Evolutionary conservation across 2,888 invertebrate species (phyloP), one percentile per base, ranked within the genome.

Genomic region (Lasioglossum calceatum): DNA sequence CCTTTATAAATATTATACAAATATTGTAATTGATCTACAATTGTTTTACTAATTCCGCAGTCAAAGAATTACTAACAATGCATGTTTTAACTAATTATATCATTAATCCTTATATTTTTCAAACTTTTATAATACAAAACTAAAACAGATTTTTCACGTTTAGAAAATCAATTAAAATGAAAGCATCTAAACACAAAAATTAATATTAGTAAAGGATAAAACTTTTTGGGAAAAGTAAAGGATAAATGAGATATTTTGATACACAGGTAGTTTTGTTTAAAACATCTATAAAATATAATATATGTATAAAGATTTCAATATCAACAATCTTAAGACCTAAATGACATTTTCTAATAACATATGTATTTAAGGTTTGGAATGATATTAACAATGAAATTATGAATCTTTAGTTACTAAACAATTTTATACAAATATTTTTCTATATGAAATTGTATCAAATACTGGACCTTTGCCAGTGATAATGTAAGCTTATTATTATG

Each of bases 401-500:
- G 61, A 75, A 54, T 19, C 74, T 54, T n/a, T 67, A 81, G 27
- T 70, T 44, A 58, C 36, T 27, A 71, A 44, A 10, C 44, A n/a
- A 71, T 16, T 10, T 42, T 70, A 23, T 58, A 76, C 23, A 64
- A 73, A 10, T 58, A 72, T 44, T 16, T 58, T 74, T 3, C 2
- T 4, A 81, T n/a, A 32, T 32, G 23, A 74, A 74, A 50, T 23
- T 50, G n/a, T 71, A 50, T 16, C 16, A 76, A 73, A 32, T 27
- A 64, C 19, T 84, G 36, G 47, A 82, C 47, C 39, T 73, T 73
- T 67, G 39, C 23, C 42, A 27, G 4, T 61, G 19, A 23, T 47
- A 74, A 42, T 78, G 27, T 64, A 50, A 70, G 27, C 12, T 73
- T 72, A 36, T 79, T 39, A 81, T 77, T 81, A 50, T 87, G 74